Evolutionary conservation across 1,140 invertebrate genomes (phyloP).

Genomic region (Phortica variegata): DNA sequence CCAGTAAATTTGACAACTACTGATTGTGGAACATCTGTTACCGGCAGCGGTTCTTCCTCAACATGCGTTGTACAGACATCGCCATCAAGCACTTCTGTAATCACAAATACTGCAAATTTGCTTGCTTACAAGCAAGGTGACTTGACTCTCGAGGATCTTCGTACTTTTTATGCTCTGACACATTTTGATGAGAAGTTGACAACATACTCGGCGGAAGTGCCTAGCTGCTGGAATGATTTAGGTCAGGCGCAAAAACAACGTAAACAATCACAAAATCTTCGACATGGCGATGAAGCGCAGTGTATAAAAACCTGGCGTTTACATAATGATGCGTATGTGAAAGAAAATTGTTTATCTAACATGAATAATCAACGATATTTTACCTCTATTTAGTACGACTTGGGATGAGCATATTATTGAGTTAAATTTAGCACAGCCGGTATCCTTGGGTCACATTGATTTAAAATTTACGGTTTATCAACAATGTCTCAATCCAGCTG

Average conservation of each 20-base stretch:
- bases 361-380: too few relatives aligned
- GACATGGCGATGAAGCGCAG: conserved; percentile 76
- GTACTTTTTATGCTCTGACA: conserved; percentile 65
- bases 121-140: conserved; percentile 62
- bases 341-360: too few relatives aligned
- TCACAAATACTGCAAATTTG: conserved; percentile 43
- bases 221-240: conserved; percentile 88
- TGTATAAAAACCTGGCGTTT: conserved; percentile 82
- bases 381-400: conserved; percentile 66
- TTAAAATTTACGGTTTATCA: conserved; percentile 80
- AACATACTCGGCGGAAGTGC: conserved; percentile 83
- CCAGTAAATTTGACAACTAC: conserved; percentile 21
- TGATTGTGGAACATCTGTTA: not conserved
- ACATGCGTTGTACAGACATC: conserved; percentile 27
- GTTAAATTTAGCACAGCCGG: conserved; percentile 75
- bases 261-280: conserved; percentile 75
- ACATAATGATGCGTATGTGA: conserved; percentile 73
- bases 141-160: conserved; percentile 61
- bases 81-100: conserved; percentile 28
- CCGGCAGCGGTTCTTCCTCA: not conserved
- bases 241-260: conserved; percentile 86
- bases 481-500: conserved; percentile 64
- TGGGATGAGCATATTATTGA: conserved; percentile 93
- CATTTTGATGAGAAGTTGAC: conserved; percentile 61
- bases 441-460: conserved; percentile 81